Conservation (phyloP, 2,888 invertebrate species). For the Thereva nobilitata region DNA sequence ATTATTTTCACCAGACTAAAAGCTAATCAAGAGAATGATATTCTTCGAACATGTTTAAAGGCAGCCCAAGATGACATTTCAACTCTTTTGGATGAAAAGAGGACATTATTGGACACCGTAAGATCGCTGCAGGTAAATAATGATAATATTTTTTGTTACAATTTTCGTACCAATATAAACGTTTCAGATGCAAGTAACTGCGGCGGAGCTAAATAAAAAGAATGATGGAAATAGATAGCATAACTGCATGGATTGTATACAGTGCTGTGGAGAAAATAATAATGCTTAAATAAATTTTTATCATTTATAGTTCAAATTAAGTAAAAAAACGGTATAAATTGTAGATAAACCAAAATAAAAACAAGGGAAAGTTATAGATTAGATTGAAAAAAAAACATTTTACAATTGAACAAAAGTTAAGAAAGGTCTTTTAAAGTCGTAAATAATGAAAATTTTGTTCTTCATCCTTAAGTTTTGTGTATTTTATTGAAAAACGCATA, state of each 20-base stretch:
- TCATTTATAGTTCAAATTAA: slow-evolving; percentile 19
- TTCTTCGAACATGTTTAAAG: slow-evolving; percentile 64
- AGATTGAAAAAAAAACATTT: not conserved
- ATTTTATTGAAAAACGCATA: not conserved
- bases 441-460: not conserved
- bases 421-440: no score
- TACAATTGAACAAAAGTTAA: not conserved
- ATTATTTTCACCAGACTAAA: slow-evolving; percentile 48
- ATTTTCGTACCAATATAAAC: not conserved
- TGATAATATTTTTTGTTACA: not conserved
- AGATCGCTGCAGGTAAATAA: slow-evolving; percentile 66
- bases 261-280: slow-evolving; percentile 66
- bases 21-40: slow-evolving; percentile 64
- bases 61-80: slow-evolving; percentile 78
- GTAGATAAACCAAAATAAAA: slow-evolving; percentile 18
- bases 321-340: slow-evolving; percentile 13
- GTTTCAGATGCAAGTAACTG: slow-evolving; percentile 53
- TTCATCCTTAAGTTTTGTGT: not conserved
- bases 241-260: slow-evolving; percentile 71
- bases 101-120: slow-evolving; percentile 71
- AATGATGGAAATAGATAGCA: slow-evolving; percentile 69
- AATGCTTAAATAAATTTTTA: slow-evolving; percentile 50
- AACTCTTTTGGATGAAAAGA: slow-evolving; percentile 73
- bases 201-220: slow-evolving; percentile 54
- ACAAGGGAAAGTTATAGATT: not conserved